Conservation (phyloP, 2,888 invertebrate genomes). For the Erebia aethiops region DNA sequence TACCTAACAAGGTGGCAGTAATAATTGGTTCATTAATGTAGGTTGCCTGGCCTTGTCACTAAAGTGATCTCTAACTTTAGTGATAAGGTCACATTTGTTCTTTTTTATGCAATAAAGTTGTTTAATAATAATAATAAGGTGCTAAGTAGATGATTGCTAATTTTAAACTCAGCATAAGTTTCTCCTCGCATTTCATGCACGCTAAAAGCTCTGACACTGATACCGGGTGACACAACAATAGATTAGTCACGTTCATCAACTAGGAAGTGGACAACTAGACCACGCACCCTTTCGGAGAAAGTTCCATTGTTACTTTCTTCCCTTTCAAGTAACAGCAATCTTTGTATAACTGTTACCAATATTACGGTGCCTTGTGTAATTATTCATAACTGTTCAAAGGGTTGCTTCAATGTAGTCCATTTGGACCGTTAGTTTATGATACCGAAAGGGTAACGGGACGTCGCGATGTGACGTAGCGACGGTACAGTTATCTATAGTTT, state of each 20-base stretch:
- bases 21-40: too few species aligned
- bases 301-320: constrained; percentile 73
- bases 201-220: not conserved
- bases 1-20: too few species aligned
- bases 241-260: constrained; percentile 65
- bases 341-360: constrained; percentile 67
- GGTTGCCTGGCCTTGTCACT: too few species aligned
- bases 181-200: not conserved
- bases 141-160: not conserved
- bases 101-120: too few species aligned
- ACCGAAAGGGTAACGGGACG: constrained; percentile 57
- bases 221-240: constrained; percentile 16
- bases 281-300: constrained; percentile 70
- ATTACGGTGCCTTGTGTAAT: constrained; percentile 79
- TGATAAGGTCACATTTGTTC: too few species aligned
- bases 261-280: constrained; percentile 58
- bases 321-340: constrained; percentile 62
- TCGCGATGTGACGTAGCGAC: constrained; percentile 53
- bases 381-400: constrained; percentile 71
- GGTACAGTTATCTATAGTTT: constrained; percentile 47
- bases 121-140: too few species aligned
- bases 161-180: not conserved
- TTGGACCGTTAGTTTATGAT: constrained; percentile 65
- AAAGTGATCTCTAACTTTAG: too few species aligned
- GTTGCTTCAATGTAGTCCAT: constrained; percentile 75